These are phyloP conservation scores for Cliona cf. orientalis DNA, from an alignment of 37 sponge, comb jelly and placozoan species.

Conservation along the genomic window DNA sequence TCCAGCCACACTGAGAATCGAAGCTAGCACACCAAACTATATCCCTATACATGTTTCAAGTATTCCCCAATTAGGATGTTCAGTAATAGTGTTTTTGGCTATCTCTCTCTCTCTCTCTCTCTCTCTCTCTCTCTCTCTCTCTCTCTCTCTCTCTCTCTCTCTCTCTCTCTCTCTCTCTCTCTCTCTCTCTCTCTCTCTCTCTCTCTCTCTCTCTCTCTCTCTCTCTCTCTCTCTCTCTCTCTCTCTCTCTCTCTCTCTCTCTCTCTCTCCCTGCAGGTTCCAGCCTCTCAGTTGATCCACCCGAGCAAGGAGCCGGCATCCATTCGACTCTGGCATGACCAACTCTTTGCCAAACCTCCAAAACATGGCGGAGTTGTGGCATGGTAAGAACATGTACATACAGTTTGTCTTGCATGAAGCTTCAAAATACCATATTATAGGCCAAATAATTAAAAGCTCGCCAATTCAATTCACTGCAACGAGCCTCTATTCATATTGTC, in stretches of 20 bases:
- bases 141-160: slow-evolving; percentile 32
- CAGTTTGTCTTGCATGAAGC: too few relatives aligned
- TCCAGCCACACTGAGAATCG: too few relatives aligned
- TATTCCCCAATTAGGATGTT: too few relatives aligned
- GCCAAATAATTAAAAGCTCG: too few relatives aligned
- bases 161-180: slow-evolving; percentile 30
- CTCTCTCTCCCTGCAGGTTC: slow-evolving; percentile 21
- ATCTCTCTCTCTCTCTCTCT: too few relatives aligned
- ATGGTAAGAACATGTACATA: slow-evolving; percentile 37
- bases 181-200: neutral
- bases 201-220: slow-evolving; percentile 30
- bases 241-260: neutral
- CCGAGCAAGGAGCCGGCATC: slow-evolving; percentile 18
- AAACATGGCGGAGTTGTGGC: slow-evolving; percentile 75
- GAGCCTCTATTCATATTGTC: too few relatives aligned
- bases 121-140: slow-evolving; percentile 20
- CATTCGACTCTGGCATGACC: slow-evolving; percentile 80
- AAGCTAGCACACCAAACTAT: too few relatives aligned
- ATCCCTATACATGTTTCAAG: too few relatives aligned
- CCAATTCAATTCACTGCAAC: too few relatives aligned
- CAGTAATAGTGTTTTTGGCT: too few relatives aligned
- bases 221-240: slow-evolving; percentile 13
- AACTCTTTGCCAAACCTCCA: slow-evolving; percentile 76
- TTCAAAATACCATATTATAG: too few relatives aligned
- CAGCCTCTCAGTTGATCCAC: slow-evolving; percentile 62